Evolutionary conservation across 2,888 invertebrate species (phyloP), one percentile per base, ranked within the genome.

Genomic region (Vanessa cardui): DNA sequence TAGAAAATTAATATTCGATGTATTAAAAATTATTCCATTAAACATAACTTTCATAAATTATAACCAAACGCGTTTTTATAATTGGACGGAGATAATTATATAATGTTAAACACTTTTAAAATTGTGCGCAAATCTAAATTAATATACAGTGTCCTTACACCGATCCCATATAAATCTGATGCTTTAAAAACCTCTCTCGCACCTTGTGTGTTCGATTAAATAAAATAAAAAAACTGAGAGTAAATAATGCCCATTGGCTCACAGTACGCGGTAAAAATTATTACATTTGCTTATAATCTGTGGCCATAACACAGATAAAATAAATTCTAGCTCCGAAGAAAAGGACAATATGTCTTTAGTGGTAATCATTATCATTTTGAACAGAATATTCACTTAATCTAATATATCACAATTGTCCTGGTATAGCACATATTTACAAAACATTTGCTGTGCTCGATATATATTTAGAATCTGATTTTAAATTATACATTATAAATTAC

Each of bases 371-470:
- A 65, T 62, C 61, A 54, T 58, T 67, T 68, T 71, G 67, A 76
- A 73, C 72, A 77, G 58, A 73, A 73, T 46, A 68, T 82, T 83
- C 78, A 84, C 87, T 88, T 91, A 89, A 78, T 78, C 89, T 90
- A 90, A 82, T 90, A 86, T 92, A 92, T 92, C 91, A 92, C 92
- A 92, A 90, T 92, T 88, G 84, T 87, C 85, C 87, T 86, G 88
- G 86, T 75, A 87, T 86, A 88, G 87, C 89, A 89, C 87, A 81
- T 88, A 89, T 90, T 83, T 88, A 90, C 89, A 88, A 81, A 86
- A 87, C 80, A 73, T 80, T 81, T 84, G 84, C 85, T 82, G 90
- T 89, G 90, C 89, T 86, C 80, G 76, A 82, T 84, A 86, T 83
- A 85, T 79, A 45, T 86, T 86, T 84, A 85, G 80, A 86, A 86